Base-by-base conservation (phyloP, 2,888 invertebrate species). In the Eristalis arbustorum region DNA sequence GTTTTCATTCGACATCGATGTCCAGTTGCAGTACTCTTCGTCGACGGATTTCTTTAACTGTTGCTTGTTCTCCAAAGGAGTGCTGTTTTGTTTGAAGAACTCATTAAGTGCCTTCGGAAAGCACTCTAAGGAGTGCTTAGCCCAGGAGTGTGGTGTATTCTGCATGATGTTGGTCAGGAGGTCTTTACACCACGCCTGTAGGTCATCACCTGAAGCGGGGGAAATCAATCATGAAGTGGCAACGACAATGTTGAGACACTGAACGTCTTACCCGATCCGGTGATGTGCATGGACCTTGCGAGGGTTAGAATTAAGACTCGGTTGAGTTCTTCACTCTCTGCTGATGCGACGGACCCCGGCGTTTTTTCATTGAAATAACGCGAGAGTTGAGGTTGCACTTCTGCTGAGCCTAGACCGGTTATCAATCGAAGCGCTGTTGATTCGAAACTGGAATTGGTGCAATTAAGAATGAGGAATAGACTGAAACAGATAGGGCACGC, bases 1-100 rank as follows among this genome's bases (percentile, higher is more conserved):
- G 91, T 98, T 98, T 91, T 99, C 98, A 92, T 98, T 98, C 61
- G 96, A 97, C 98, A 99, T 98, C 0, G 98, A 97, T 61, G 96
- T 97, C 98, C 98, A 98, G 91, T 98, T 98, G 88, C 98, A 94
- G 91, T 98, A 98, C 91, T 99, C 99, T 90, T 98, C 98, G 90
- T 98, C 98, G 0, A 98, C 98, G 0, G 97, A 97, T 93, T 97
- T 97, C 93, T 98, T 98, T 0, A 98, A 93, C 88, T 97, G 95
- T 90, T 97, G 97, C 91, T 98, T 98, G 91, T 98, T 98, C 91
- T 98, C 98, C 91, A 96, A 96, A 0, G 96, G 95, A 1, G 96
- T 96, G 84, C 95, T 96, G 91, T 97, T 97, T 93, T 96, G 96
- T 71, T 96, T 95, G 92, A 98, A 98, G 91, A 98, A 98, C 90